Base-by-base conservation (phyloP, 2,888 invertebrate genomes). In the Lithophane ornitopus region DNA sequence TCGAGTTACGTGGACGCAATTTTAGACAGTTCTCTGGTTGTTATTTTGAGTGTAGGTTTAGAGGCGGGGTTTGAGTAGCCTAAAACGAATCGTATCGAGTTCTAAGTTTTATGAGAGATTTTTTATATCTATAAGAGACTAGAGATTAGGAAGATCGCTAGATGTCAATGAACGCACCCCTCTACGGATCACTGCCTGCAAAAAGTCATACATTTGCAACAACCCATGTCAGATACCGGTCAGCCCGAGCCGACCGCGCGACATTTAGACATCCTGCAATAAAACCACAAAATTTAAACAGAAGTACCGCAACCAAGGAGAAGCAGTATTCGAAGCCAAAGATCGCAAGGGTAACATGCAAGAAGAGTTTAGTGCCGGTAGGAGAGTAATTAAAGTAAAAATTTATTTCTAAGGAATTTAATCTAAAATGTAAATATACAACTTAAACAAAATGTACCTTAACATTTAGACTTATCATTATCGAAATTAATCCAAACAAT, bases 341-440 rank as follows among this genome's bases (percentile, higher is more conserved):
- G 87, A 84, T 84, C 71, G 81, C 67, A 77, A 82, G 85, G 88
- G 82, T 84, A 77, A 80, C 93, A 94, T 94, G 94, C 93, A 87
- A 86, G 86, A 80, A 87, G 80, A 87, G 83, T 90, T 89, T 86
- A 90, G 90, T 90, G 89, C 85, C 89, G 85, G 85, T 87, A 80
- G 85, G 85, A 87, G 76, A 65, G 26, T 85, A 89, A 90, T 89
- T 85, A 90, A 91, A 90, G 84, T 90, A 84, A 88, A 86, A 86
- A 72, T 80, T 78, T 89, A 87, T 87, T 89, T 90, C 85, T 87
- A 90, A 91, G 85, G 89, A 87, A 84, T 93, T 94, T 95, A 94
- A 93, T 94, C 92, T 91, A 91, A 89, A 92, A 89, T 87, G 74
- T 84, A 88, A 91, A 88, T 89, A 88, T 91, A 93, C 91, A 92